Conservation (phyloP, 1,140 invertebrate species). For the Mycetomoellerius zeteki region DNA sequence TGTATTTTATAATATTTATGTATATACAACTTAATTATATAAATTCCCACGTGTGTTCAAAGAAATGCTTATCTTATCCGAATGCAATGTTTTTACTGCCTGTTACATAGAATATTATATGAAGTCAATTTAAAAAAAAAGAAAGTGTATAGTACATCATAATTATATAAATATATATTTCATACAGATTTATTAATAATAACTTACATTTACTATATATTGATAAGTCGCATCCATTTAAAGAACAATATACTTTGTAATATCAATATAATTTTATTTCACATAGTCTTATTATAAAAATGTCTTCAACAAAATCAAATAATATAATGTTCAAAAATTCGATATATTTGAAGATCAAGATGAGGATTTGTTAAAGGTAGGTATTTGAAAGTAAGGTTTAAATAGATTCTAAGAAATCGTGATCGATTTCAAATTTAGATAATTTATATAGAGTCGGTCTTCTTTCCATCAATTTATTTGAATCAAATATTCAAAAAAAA, state of each 20-base stretch:
- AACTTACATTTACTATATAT: not conserved
- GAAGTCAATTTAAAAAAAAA: conserved; percentile 6
- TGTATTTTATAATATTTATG: conserved; percentile 41
- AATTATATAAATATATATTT: not conserved
- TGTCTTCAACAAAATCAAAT: not conserved
- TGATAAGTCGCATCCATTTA: not conserved
- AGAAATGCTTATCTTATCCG: not conserved
- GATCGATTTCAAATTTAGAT: not conserved
- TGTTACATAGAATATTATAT: conserved; percentile 12
- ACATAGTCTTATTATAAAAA: not conserved
- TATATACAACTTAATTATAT: conserved; percentile 35
- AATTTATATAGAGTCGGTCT: not conserved
- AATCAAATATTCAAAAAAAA: not conserved
- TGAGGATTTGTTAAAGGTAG: not conserved
- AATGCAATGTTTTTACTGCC: not conserved
- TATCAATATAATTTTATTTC: not conserved
- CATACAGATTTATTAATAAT: not conserved
- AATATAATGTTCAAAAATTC: not conserved
- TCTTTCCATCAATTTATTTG: not conserved
- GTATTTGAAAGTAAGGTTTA: not conserved
- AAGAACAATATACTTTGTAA: not conserved
- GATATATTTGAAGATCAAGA: not conserved
- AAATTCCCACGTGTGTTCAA: conserved; percentile 30
- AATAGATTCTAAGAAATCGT: not conserved
- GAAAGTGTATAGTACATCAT: not conserved